Conservation (phyloP, 2,888 invertebrate genomes). For the Catotricha subobsoleta region DNA sequence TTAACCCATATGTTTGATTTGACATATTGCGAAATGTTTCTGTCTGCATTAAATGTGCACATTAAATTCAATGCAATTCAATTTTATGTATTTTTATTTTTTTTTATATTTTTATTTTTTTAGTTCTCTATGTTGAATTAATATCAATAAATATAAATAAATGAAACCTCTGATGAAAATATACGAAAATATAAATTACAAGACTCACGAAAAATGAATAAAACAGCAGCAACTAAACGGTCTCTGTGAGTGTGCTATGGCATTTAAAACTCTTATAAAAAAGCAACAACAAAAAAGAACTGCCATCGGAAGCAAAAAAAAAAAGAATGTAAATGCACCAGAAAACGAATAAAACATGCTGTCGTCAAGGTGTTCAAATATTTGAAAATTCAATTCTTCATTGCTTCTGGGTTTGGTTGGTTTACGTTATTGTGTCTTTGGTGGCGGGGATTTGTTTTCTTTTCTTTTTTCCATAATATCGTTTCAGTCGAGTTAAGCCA, state of each 20-base stretch:
- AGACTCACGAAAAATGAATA: not conserved
- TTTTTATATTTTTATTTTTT: too few species aligned
- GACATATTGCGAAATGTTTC: slow-evolving; percentile 6
- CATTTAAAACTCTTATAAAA: not conserved
- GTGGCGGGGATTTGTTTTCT: not conserved
- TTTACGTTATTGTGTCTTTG: not conserved
- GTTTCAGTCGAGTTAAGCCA: not conserved
- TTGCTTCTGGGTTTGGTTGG: slow-evolving; percentile 4
- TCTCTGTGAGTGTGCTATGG: too few species aligned
- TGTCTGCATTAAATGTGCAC: slow-evolving; percentile 7
- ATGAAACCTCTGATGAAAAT: too few species aligned
- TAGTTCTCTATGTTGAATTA: too few species aligned
- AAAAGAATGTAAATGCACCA: not conserved
- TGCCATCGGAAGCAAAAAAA: not conserved
- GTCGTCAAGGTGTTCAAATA: slow-evolving; percentile 7
- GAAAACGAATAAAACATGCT: not conserved
- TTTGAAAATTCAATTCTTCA: slow-evolving; percentile 7
- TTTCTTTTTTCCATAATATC: not conserved
- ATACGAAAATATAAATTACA: too few species aligned
- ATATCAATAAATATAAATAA: too few species aligned
- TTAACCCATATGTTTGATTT: slow-evolving; percentile 7
- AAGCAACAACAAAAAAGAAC: not conserved
- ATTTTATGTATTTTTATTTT: too few species aligned
- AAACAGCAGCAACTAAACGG: slow-evolving; percentile 1
- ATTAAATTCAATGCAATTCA: not conserved